A percentile compares a stretch with the other conserved stretches of the same genome.
Evolutionary conservation across 2,797 vertebrate genomes (phyloP).

Genomic region (Mionectes olivaceus): DNA sequence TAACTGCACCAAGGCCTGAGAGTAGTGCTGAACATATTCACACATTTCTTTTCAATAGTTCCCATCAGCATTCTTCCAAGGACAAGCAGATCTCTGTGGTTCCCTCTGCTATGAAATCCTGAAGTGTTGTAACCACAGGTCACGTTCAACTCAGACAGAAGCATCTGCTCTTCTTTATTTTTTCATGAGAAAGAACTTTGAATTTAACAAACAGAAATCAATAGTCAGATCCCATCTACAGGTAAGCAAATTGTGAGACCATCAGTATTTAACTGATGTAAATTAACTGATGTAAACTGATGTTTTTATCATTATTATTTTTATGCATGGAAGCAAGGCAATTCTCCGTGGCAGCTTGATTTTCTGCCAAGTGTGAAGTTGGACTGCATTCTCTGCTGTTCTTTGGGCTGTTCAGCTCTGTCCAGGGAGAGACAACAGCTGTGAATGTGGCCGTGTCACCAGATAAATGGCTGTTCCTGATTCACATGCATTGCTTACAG

Average conservation of each 20-base stretch:
- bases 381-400: not conserved
- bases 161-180: constrained; percentile 96
- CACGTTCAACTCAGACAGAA: constrained; percentile 93
- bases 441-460: not conserved
- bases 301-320: not conserved
- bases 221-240: constrained; percentile 98
- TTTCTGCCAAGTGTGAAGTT: constrained; percentile 1
- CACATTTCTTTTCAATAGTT: constrained; percentile 78
- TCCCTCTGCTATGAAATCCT: constrained; percentile 96
- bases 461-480: not conserved
- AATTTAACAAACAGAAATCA: constrained; percentile 96
- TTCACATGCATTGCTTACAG: not conserved
- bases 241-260: constrained; percentile 76
- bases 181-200: constrained; percentile 99
- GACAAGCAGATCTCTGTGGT: constrained; percentile 95
- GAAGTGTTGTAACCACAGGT: constrained; percentile 97
- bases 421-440: constrained; percentile 6
- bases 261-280: not conserved
- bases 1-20: not conserved
- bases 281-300: not conserved
- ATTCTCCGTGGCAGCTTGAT: not conserved
- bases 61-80: constrained; percentile 94
- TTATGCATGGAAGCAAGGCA: not conserved
- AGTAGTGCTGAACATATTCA: not conserved
- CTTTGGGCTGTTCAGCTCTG: not conserved